Percentiles rank a stretch among this genome's conserved stretches.
These are phyloP conservation scores for Sphenopsis melanotis DNA, from an alignment of 2,797 vertebrate species.

Conservation along the genomic window DNA sequence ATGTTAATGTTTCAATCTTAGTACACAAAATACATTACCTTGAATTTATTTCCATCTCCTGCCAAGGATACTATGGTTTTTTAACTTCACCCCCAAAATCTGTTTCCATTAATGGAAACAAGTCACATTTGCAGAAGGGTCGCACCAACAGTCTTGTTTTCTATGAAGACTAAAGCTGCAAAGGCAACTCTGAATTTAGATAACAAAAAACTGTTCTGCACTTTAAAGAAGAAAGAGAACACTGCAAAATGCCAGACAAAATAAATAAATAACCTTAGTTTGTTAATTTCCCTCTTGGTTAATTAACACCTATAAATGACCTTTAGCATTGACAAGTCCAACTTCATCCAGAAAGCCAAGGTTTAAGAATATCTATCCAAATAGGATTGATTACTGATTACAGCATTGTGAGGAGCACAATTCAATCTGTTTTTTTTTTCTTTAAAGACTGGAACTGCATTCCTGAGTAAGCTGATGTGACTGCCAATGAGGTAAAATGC, in stretches of 20 bases:
- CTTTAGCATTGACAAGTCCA: slow-evolving; percentile 81
- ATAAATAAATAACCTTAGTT: slow-evolving; percentile 72
- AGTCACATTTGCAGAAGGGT: background rate
- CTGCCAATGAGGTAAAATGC: slow-evolving; percentile 7
- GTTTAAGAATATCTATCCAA: slow-evolving; percentile 82
- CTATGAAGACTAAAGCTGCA: background rate
- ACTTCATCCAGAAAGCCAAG: slow-evolving; percentile 84
- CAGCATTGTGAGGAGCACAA: slow-evolving; percentile 19
- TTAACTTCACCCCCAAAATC: background rate
- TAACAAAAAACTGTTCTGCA: background rate
- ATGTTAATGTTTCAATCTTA: background rate
- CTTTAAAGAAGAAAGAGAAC: background rate
- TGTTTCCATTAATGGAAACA: background rate
- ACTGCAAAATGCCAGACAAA: slow-evolving; percentile 76
- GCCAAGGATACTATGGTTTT: background rate
- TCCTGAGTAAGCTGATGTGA: background rate
- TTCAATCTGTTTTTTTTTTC: background rate
- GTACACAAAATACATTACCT: background rate
- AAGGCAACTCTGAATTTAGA: background rate
- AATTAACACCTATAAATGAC: slow-evolving; percentile 85
- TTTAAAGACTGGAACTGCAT: background rate
- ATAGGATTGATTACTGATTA: slow-evolving; percentile 81
- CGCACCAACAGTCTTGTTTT: background rate
- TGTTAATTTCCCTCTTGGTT: slow-evolving; percentile 85
- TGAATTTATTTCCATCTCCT: background rate